Conservation (phyloP, 2,888 invertebrate species). For the Clusia tigrina region DNA sequence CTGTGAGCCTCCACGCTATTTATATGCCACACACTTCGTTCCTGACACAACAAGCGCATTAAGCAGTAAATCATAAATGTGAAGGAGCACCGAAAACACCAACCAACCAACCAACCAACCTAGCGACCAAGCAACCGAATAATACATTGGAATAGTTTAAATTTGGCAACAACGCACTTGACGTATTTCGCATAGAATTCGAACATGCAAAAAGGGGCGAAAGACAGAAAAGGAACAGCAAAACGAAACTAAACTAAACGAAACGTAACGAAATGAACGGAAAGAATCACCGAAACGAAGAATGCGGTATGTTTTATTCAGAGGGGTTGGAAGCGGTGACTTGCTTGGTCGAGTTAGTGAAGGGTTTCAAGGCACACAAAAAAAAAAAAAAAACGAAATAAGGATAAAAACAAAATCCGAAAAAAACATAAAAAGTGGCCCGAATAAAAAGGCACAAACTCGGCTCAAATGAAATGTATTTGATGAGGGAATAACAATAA, state of each 20-base stretch:
- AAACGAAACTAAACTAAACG: too few relatives aligned
- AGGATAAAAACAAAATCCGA: too few relatives aligned
- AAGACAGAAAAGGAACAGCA: neutral
- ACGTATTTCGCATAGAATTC: neutral
- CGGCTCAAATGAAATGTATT: too few relatives aligned
- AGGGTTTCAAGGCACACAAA: neutral
- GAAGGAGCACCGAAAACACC: neutral
- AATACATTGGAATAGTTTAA: neutral
- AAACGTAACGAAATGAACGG: too few relatives aligned
- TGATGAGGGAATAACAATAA: neutral
- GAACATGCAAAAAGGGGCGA: neutral
- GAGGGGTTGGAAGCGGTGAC: neutral
- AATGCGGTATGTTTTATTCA: neutral
- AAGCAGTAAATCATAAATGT: neutral
- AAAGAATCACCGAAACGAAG: too few relatives aligned
- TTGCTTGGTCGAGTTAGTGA: too few relatives aligned
- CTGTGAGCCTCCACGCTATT: too few relatives aligned
- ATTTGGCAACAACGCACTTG: neutral
- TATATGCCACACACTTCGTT: too few relatives aligned
- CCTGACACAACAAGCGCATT: too few relatives aligned
- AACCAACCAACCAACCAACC: neutral
- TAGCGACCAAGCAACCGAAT: neutral
- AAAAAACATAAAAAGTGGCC: too few relatives aligned
- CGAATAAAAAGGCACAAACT: neutral
- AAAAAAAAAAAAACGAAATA: too few relatives aligned